A percentile compares a stretch with the other conserved stretches of the same genome.
phyloP scores from a whole-genome alignment of 2,797 vertebrate genomes.

The Galaxias olidus region DNA sequence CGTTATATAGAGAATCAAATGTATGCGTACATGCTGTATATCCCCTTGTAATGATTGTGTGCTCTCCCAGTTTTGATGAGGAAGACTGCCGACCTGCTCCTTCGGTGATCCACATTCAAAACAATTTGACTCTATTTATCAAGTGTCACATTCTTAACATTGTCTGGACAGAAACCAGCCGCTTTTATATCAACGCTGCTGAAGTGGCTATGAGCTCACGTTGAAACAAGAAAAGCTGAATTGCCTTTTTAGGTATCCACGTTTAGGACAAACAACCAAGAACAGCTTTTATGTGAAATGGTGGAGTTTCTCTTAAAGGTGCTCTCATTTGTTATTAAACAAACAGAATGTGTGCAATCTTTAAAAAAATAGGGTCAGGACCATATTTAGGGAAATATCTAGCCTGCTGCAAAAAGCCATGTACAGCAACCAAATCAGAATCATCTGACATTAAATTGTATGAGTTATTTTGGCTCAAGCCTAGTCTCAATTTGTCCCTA shows the following conservation, averaged over 20 bases:
- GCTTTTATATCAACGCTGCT: slow-evolving; percentile 30
- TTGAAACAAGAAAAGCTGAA: slow-evolving; percentile 39
- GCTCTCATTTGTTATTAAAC: too few relatives aligned
- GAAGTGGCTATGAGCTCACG: slow-evolving; percentile 18
- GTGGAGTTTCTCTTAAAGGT: too few relatives aligned
- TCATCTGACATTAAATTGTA: too few relatives aligned
- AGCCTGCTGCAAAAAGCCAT: too few relatives aligned
- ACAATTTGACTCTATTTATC: slow-evolving; percentile 28
- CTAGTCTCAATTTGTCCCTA: too few relatives aligned
- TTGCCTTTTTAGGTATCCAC: slow-evolving; percentile 64
- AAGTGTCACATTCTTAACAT: slow-evolving; percentile 29
- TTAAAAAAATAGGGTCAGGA: too few relatives aligned
- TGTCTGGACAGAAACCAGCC: slow-evolving; percentile 28
- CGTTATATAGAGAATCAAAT: background rate
- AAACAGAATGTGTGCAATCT: too few relatives aligned
- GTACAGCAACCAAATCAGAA: too few relatives aligned
- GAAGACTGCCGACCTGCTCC: background rate
- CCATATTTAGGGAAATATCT: too few relatives aligned
- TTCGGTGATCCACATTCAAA: slow-evolving; percentile 5
- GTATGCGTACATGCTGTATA: slow-evolving; percentile 9
- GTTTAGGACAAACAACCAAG: too few relatives aligned
- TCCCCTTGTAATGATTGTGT: slow-evolving; percentile 2
- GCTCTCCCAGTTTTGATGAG: background rate
- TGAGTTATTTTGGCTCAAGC: too few relatives aligned
- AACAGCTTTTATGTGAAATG: too few relatives aligned